These are phyloP conservation scores for Nesidiocoris tenuis DNA, from an alignment of 2,888 invertebrate genomes.

Conservation along the genomic window DNA sequence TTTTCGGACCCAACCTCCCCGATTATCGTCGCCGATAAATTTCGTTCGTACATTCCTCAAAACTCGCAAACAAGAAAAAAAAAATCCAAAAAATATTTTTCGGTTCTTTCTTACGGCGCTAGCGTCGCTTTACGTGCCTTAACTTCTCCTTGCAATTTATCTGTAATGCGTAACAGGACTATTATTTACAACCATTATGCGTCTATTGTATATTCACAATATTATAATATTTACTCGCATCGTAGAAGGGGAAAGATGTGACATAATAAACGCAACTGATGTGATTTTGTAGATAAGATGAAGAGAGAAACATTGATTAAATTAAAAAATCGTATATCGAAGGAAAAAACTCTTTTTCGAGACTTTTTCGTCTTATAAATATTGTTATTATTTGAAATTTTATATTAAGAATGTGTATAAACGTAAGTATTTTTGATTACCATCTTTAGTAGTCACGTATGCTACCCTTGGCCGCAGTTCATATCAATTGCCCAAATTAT, in stretches of 20 bases:
- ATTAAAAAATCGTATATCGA: slow-evolving; percentile 21
- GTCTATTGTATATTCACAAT: not conserved
- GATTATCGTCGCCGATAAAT: too few relatives aligned
- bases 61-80: too few relatives aligned
- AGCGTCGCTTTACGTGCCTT: not conserved
- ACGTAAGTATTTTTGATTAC: slow-evolving; percentile 50
- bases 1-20: too few relatives aligned
- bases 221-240: not conserved
- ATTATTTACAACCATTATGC: not conserved
- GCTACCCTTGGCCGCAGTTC: not conserved
- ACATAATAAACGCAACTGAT: slow-evolving; percentile 44
- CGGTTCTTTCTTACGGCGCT: slow-evolving; percentile 1
- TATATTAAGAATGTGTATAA: slow-evolving; percentile 45
- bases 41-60: too few relatives aligned
- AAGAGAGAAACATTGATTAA: slow-evolving; percentile 34
- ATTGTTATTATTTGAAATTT: slow-evolving; percentile 50
- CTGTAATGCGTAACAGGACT: not conserved
- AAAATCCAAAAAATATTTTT: too few relatives aligned
- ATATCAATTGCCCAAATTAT: too few relatives aligned
- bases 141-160: not conserved
- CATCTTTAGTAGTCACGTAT: slow-evolving; percentile 43
- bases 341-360: slow-evolving; percentile 16
- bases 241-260: not conserved
- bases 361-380: slow-evolving; percentile 40
- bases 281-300: slow-evolving; percentile 44